A percentile compares a stretch with the other conserved stretches of the same genome.
These are phyloP conservation scores for Periophthalmus magnuspinnatus DNA, from an alignment of 2,797 vertebrate species.

Conservation along the genomic window DNA sequence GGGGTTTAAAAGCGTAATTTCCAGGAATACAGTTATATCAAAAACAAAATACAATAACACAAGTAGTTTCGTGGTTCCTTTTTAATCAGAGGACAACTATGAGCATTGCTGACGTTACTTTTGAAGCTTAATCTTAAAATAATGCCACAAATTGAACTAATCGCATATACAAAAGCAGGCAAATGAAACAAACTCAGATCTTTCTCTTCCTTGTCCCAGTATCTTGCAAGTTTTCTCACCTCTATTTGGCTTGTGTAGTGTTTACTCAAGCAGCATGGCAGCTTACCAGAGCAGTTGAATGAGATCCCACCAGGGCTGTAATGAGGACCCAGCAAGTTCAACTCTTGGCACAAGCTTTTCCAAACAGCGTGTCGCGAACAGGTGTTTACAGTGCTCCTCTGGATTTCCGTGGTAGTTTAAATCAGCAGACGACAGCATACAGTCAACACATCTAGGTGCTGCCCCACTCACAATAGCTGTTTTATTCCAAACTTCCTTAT, in stretches of 20 bases:
- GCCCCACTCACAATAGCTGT: constrained; percentile 62
- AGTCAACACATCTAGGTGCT: constrained; percentile 53
- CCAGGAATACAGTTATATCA: too few relatives aligned
- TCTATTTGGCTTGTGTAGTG: neutral
- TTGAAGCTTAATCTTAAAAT: neutral
- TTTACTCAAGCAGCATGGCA: constrained; percentile 22
- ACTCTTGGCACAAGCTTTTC: constrained; percentile 17
- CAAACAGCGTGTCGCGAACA: neutral
- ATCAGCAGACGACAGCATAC: constrained; percentile 42
- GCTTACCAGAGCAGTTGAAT: constrained; percentile 66
- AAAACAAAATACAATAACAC: too few relatives aligned
- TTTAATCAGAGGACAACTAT: too few relatives aligned
- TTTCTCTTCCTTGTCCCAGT: neutral
- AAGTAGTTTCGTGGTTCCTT: too few relatives aligned
- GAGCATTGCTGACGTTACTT: neutral
- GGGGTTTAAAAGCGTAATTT: too few relatives aligned
- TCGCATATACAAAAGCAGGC: neutral
- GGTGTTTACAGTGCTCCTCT: constrained; percentile 18
- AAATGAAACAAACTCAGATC: neutral
- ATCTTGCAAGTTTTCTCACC: neutral
- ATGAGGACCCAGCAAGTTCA: constrained; percentile 38
- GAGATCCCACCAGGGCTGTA: constrained; percentile 39
- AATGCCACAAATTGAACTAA: neutral
- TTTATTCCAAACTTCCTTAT: constrained; percentile 75
- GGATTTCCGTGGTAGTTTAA: constrained; percentile 27